Base-by-base conservation (phyloP, 2,888 invertebrate species). In the Ichneumoninae sp. region DNA sequence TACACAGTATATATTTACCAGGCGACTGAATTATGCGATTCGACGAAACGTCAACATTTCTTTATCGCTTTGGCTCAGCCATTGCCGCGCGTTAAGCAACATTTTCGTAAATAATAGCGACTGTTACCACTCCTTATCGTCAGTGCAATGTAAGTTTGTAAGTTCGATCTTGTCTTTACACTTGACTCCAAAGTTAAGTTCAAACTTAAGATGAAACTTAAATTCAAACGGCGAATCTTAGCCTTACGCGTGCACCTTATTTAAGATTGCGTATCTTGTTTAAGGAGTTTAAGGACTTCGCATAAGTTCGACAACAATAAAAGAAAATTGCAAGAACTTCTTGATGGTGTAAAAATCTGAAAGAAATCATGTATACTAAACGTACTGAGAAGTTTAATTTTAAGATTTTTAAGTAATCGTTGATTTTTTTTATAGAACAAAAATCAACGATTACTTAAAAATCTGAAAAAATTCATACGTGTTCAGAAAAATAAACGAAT, bases 21-120 rank as follows among this genome's bases (percentile, higher is more conserved):
- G 44, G 40, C 19, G 22, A 70, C 16, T 40, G 70, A 52, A 52
- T 69, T 74, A 74, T 30, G 36, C 16, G 22, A 74, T 19, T 47
- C 62, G 30, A 33, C 33, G 62, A 33, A 62, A 62, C 30, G 47
- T 62, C 26, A 57, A 60, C 40, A 26, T 57, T 44, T 57, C 5
- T 8, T 60, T 19, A 19, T 44, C 22, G 4, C 13, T 16, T 62
- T 44, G 5, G 72, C 13, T 60, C 22, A 16, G 10, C 26, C 30
- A 30, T 7, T 33, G 26, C 30, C 33, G n/a, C 62, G 16, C 13
- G 62, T 33, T 33, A 62, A 62, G 33, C 6, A 30, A 62, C 16
- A 62, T 62, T 33, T 33, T n/a, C n/a, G n/a, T 62, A 7, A 62
- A 33, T 62, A 33, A 62, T 7, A 16, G n/a, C 16, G 33, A 62